These are phyloP conservation scores for Psammodynastes pulverulentus DNA, from an alignment of 2,113 vertebrate genomes.

Conservation along the genomic window DNA sequence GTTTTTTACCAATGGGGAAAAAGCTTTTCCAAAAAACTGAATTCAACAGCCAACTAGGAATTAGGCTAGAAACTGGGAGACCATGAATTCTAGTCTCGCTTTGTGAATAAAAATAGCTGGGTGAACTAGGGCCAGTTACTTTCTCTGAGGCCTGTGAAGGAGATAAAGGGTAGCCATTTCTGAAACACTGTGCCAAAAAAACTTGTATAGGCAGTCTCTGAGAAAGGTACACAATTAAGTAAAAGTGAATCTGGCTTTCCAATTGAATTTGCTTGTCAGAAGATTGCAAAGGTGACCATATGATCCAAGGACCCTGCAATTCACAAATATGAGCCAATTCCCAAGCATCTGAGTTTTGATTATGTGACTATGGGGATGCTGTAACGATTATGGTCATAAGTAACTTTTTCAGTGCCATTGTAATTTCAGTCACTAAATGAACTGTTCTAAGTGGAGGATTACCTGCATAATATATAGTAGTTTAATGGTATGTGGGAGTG, in stretches of 20 bases:
- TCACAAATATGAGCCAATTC: too few relatives aligned
- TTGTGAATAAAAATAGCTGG: background rate
- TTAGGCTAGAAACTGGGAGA: background rate
- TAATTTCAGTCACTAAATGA: too few relatives aligned
- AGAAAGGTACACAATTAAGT: background rate
- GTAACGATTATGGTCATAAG: too few relatives aligned
- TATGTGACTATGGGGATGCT: too few relatives aligned
- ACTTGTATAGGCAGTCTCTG: background rate
- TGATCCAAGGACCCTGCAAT: too few relatives aligned
- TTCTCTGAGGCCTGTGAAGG: background rate
- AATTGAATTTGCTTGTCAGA: background rate
- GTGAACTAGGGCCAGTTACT: background rate
- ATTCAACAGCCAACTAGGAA: background rate
- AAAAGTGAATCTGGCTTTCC: background rate
- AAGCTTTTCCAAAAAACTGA: background rate
- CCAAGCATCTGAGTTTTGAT: too few relatives aligned
- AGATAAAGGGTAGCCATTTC: background rate
- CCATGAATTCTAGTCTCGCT: background rate
- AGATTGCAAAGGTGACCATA: background rate
- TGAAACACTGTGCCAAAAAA: background rate
- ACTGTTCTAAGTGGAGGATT: background rate
- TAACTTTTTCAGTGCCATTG: too few relatives aligned
- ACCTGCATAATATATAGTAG: background rate
- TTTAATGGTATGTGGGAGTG: background rate
- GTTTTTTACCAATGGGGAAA: background rate